A percentile compares a stretch with the other conserved stretches of the same genome.
These are phyloP conservation scores for Hoplodrina blanda DNA, from an alignment of 2,888 invertebrate genomes.

Conservation along the genomic window DNA sequence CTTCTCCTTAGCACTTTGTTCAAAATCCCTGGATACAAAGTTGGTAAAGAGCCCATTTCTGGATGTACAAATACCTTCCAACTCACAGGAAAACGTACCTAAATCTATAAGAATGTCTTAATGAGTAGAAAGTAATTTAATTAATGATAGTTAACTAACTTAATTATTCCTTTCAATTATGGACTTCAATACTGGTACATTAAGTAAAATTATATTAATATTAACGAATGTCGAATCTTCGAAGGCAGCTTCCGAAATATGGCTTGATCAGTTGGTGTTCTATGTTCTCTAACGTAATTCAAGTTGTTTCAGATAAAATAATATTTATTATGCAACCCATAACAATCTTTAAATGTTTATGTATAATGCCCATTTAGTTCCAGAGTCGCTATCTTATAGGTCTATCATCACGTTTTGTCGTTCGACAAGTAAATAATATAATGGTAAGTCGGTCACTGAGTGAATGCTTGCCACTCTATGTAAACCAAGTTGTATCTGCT, in stretches of 20 bases:
- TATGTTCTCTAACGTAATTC: neutral
- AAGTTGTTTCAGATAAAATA: neutral
- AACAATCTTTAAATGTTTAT: conserved; percentile 34
- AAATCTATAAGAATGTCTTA: too few species aligned
- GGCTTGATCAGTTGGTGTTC: too few species aligned
- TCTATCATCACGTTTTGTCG: conserved; percentile 55
- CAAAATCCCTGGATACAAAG: conserved; percentile 27
- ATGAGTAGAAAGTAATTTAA: too few species aligned
- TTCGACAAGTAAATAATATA: conserved; percentile 38
- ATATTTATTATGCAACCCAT: conserved; percentile 3
- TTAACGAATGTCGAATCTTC: too few species aligned
- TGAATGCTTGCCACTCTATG: conserved; percentile 38
- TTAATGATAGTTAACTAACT: too few species aligned
- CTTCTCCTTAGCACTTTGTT: neutral
- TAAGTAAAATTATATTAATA: too few species aligned
- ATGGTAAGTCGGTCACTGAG: conserved; percentile 42
- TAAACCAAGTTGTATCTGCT: conserved; percentile 6
- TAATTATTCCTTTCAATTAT: too few species aligned
- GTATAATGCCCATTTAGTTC: conserved; percentile 24
- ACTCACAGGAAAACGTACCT: conserved; percentile 14
- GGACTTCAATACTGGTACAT: neutral
- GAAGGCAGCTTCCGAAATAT: too few species aligned
- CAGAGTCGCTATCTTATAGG: conserved; percentile 37
- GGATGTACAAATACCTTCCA: conserved; percentile 18
- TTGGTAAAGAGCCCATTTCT: conserved; percentile 29